Conservation (phyloP, 2,888 invertebrate genomes). For the Rhagonycha lutea region DNA sequence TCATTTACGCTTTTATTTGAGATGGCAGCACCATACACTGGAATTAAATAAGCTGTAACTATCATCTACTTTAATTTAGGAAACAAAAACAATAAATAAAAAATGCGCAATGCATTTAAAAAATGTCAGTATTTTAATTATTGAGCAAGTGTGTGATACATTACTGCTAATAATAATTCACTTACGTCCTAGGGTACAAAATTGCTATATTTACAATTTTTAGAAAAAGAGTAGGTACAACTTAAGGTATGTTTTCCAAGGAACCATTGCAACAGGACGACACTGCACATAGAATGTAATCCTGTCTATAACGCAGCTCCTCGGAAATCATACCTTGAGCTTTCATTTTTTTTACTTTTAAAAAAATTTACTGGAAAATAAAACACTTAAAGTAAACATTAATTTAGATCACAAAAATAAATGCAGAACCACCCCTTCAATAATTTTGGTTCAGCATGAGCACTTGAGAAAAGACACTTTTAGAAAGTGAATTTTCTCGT, state of each 20-base stretch:
- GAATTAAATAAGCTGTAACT: constrained; percentile 48
- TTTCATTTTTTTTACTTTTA: neutral
- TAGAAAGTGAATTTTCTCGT: neutral
- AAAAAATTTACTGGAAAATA: neutral
- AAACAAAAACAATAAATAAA: constrained; percentile 40
- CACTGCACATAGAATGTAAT: too few relatives aligned
- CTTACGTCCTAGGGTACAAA: constrained; percentile 34
- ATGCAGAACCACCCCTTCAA: neutral
- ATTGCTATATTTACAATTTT: constrained; percentile 30
- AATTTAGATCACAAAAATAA: neutral
- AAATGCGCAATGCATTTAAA: constrained; percentile 33
- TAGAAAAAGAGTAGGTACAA: constrained; percentile 27
- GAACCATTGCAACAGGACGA: neutral
- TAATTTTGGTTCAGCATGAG: neutral
- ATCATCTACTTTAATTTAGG: constrained; percentile 32
- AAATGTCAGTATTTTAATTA: constrained; percentile 38
- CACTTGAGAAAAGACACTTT: neutral
- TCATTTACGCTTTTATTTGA: constrained; percentile 32
- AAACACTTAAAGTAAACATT: neutral
- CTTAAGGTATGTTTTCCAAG: neutral
- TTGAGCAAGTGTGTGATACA: constrained; percentile 56
- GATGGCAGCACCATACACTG: constrained; percentile 54
- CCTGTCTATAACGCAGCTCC: neutral
- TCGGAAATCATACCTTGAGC: neutral
- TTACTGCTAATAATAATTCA: constrained; percentile 39